Conservation (phyloP, 1,140 invertebrate genomes). For the Drosophila navojoa region DNA sequence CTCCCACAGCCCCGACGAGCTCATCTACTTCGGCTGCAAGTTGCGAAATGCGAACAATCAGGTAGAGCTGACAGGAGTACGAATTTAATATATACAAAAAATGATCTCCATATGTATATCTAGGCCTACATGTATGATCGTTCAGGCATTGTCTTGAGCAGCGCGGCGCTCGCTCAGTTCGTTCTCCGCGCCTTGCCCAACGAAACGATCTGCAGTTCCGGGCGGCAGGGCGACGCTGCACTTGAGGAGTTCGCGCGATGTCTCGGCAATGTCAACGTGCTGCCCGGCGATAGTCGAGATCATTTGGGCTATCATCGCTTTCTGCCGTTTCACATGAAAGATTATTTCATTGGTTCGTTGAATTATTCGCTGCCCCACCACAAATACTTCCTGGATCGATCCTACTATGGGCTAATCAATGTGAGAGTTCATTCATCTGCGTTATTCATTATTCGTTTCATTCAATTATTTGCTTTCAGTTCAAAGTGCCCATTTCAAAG, state of each 20-base stretch:
- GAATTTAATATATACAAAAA: too few species aligned
- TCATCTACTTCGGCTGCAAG: conserved; percentile 71
- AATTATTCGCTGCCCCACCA: conserved; percentile 38
- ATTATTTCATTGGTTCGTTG: conserved; percentile 32
- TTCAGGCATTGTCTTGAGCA: conserved; percentile 52
- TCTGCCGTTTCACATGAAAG: conserved; percentile 45
- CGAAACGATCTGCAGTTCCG: conserved; percentile 39
- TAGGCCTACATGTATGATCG: conserved; percentile 49
- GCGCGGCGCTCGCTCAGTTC: conserved; percentile 46
- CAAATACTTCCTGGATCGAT: conserved; percentile 39
- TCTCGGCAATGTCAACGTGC: conserved; percentile 54
- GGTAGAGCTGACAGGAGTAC: conserved; percentile 13
- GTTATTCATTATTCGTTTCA: not conserved
- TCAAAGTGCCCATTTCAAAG: conserved; percentile 37
- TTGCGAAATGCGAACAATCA: conserved; percentile 27
- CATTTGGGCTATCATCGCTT: conserved; percentile 50
- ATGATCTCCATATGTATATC: not conserved
- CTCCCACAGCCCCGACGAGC: conserved; percentile 39
- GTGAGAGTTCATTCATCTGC: conserved; percentile 27
- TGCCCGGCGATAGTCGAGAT: conserved; percentile 64
- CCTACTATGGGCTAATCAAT: conserved; percentile 52
- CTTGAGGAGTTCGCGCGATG: conserved; percentile 55
- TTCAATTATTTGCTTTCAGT: conserved; percentile 16
- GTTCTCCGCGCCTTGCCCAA: conserved; percentile 48
- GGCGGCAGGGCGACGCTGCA: conserved; percentile 1